Conservation (phyloP, 92 coral and sea anemone species). For the Palythoa caribaeorum region DNA sequence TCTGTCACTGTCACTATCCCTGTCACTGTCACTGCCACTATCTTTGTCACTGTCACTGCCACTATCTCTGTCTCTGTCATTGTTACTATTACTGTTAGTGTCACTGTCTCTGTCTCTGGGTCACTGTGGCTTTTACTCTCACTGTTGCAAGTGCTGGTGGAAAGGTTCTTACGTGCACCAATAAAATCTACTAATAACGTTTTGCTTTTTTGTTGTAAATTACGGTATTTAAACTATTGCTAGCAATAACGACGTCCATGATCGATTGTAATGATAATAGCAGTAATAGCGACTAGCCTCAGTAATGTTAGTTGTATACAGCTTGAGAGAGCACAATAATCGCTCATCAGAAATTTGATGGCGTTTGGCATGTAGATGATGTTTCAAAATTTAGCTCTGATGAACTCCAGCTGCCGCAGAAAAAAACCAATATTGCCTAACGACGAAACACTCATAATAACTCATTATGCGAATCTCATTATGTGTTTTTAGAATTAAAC, state of each 20-base stretch:
- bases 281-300: not conserved
- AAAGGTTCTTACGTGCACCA: not conserved
- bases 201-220: not conserved
- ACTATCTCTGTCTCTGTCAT: not conserved
- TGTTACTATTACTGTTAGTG: not conserved
- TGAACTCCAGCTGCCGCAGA: not conserved
- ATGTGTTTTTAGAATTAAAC: not conserved
- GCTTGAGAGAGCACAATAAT: not conserved
- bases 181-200: not conserved
- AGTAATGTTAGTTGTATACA: not conserved
- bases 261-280: not conserved
- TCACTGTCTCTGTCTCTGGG: not conserved
- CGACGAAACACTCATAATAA: not conserved
- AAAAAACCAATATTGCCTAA: not conserved
- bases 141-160: not conserved
- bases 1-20: not conserved
- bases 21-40: not conserved
- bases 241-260: not conserved
- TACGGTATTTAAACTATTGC: not conserved
- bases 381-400: not conserved
- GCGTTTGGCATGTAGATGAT: not conserved
- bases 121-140: not conserved
- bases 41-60: not conserved
- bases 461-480: not conserved
- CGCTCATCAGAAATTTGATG: not conserved